Conservation (phyloP, 1,140 invertebrate genomes). For the Diachasma alloeum region DNA sequence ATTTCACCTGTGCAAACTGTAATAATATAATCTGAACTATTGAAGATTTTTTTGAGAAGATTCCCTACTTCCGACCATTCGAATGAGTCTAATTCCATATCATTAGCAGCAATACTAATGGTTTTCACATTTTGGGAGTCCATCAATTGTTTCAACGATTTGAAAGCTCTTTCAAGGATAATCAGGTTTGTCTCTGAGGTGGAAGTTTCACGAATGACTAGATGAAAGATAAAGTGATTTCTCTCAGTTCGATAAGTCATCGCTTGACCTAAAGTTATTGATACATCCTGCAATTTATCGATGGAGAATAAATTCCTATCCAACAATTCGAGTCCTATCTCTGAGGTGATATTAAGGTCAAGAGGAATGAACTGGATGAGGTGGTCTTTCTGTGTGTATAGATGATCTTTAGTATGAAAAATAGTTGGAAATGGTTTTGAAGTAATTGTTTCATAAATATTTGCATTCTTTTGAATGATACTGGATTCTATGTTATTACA, state of each 20-base stretch:
- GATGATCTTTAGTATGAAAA: conserved; percentile 16
- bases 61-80: not conserved
- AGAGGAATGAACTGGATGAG: conserved; percentile 19
- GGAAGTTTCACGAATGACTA: too few species aligned
- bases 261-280: not conserved
- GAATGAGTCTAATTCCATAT: not conserved
- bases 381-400: conserved; percentile 21
- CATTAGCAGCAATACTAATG: not conserved
- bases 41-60: conserved; percentile 11
- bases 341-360: not conserved
- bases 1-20: conserved; percentile 27
- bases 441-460: too few species aligned
- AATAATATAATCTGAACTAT: conserved; percentile 14
- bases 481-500: not conserved
- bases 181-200: too few species aligned
- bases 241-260: not conserved
- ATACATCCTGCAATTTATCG: not conserved
- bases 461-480: not conserved
- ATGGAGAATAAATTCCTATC: not conserved
- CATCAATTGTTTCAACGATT: too few species aligned
- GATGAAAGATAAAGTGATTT: conserved; percentile 9
- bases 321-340: conserved; percentile 5
- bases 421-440: not conserved
- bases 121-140: not conserved
- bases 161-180: too few species aligned